Evolutionary conservation across 2,113 vertebrate species (phyloP), one percentile per base, ranked within the genome.

Genomic region (Ramphastos sulfuratus): DNA sequence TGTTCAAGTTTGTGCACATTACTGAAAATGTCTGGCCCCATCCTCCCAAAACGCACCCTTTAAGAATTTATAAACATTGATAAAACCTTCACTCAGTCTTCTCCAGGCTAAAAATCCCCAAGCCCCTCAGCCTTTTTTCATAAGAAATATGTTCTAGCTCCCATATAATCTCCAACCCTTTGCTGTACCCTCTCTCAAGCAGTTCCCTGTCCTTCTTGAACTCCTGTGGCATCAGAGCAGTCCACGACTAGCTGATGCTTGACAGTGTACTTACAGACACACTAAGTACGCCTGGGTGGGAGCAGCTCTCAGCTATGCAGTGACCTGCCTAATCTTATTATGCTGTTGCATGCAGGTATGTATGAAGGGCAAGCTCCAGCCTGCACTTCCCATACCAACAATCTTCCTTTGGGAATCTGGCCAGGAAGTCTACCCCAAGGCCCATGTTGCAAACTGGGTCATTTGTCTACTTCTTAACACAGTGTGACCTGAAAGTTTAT

Each of bases 301-400:
- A 96, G 79, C 93, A 92, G 69, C 90, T 78, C 93, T 65, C 80
- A 95, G 88, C 70, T 96, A n/a, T 95, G 96, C 6, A 95, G 90
- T 72, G 80, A 96, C 92, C 96, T 95, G 96, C 88, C 93, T 90
- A 94, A 96, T 96, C 96, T 93, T 80, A 93, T 96, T 90, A 89
- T 0, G 12, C 84, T 89, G 44, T 86, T 95, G 92, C 89, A 95
- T 66, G 74, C 96, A 96, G 92, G 95, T 95, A 96, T 96, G 96
- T 91, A 76, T 31, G 66, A 79, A 87, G 74, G 81, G 59, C 96
- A 96, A 84, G 96, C 94, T 95, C 70, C 90, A 95, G 92, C 95
- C 91, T 95, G 96, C 67, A 52, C 63, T 37, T 76, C 31, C 91
- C 66, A 89, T 79, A 87, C 74, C 83, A 89, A 79, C 50, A 93